Percentiles rank a stretch among this genome's conserved stretches.
phyloP scores from a whole-genome alignment of 53 echinoderm and acorn worm species.

The Temnopleurus reevesii region DNA sequence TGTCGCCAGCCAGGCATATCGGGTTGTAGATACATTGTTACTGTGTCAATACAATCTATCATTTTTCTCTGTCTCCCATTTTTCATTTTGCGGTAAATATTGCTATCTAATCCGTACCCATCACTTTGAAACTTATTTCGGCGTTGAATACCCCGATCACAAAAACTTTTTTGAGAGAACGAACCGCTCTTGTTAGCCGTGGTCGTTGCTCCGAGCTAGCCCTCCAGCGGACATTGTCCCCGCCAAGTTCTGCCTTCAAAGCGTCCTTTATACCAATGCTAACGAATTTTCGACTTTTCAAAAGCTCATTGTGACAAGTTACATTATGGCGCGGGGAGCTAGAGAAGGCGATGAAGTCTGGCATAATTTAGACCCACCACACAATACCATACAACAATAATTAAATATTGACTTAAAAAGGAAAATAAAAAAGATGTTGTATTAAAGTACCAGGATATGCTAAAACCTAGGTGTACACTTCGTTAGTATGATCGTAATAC shows the following conservation, averaged over 20 bases:
- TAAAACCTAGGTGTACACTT: too few species aligned
- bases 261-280: conserved; percentile 30
- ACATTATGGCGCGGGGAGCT: conserved; percentile 16
- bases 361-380: conserved; percentile 32
- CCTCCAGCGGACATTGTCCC: conserved; percentile 56
- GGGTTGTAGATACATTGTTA: conserved; percentile 52
- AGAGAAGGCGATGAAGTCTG: conserved; percentile 33
- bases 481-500: too few species aligned
- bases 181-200: conserved; percentile 22
- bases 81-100: conserved; percentile 58
- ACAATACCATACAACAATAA: conserved; percentile 52
- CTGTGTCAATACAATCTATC: conserved; percentile 59
- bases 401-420: conserved; percentile 57
- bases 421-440: conserved; percentile 22
- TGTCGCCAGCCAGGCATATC: conserved; percentile 27
- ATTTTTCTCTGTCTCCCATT: conserved; percentile 49
- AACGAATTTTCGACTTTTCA: conserved; percentile 62
- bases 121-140: conserved; percentile 43
- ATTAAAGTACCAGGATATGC: background rate
- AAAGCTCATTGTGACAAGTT: conserved; percentile 19
- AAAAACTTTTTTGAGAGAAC: conserved; percentile 43
- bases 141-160: background rate
- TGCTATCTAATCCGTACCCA: conserved; percentile 59
- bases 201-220: conserved; percentile 29
- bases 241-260: conserved; percentile 24